A percentile compares a stretch with the other conserved stretches of the same genome.
These are phyloP conservation scores for Drosophila simulans DNA, from an alignment of 1,140 invertebrate genomes.

Conservation along the genomic window DNA sequence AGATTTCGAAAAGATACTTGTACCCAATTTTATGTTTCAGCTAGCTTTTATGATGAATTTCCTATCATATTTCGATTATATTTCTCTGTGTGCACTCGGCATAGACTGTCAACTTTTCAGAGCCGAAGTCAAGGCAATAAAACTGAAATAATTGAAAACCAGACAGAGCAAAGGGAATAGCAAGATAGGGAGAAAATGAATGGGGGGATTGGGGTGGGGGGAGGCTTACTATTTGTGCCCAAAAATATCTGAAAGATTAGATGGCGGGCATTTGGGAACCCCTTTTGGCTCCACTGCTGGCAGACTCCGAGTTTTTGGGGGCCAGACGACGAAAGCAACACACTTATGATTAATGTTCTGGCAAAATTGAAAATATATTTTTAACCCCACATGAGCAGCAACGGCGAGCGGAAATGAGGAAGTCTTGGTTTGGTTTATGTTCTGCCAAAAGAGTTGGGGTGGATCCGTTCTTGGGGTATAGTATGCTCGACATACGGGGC, in stretches of 20 bases:
- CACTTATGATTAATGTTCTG: constrained; percentile 79
- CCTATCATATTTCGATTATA: background rate
- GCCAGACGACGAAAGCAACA: constrained; percentile 37
- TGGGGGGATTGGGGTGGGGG: background rate
- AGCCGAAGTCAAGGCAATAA: constrained; percentile 75
- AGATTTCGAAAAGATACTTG: too few relatives aligned
- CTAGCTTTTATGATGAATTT: background rate
- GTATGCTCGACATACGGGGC: constrained; percentile 62
- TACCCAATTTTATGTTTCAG: too few relatives aligned
- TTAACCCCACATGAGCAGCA: constrained; percentile 43
- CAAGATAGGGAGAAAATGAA: constrained; percentile 5
- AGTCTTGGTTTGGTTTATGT: constrained; percentile 76
- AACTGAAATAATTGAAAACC: constrained; percentile 75
- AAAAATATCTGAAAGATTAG: constrained; percentile 76
- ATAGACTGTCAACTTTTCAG: constrained; percentile 78
- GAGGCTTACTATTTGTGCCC: constrained; percentile 41
- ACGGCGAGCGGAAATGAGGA: constrained; percentile 70
- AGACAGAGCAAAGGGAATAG: constrained; percentile 51
- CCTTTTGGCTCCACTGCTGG: constrained; percentile 29
- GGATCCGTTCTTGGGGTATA: constrained; percentile 28
- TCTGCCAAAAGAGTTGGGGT: constrained; percentile 72
- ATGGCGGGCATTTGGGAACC: constrained; percentile 36
- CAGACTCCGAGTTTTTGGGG: constrained; percentile 42
- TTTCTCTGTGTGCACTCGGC: constrained; percentile 20
- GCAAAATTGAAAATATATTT: constrained; percentile 80